Base-by-base conservation (phyloP, 2,888 invertebrate species). In the Rhopalosiphum nymphaeae region DNA sequence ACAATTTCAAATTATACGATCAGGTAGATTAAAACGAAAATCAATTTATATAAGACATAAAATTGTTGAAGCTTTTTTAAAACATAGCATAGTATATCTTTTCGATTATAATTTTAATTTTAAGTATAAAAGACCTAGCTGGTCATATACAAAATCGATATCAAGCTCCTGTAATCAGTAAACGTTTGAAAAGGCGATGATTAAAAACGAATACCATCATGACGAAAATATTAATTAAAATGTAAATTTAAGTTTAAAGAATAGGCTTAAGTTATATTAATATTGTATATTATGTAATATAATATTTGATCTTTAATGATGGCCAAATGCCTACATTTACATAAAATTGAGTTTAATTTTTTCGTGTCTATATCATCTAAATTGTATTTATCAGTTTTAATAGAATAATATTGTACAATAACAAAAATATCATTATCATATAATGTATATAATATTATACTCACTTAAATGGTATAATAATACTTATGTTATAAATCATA, bases 221-320 rank as follows among this genome's bases (percentile, higher is more conserved):
- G 87, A 88, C 21, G 16, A 87, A 46, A 46, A 49, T 49, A 87
- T 49, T 87, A 87, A 87, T 46, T 87, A 87, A 87, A 87, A 87
- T 87, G 26, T 29, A 86, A 46, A 46, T 86, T 86, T 46, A 86
- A 46, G 26, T 46, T 87, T 78, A 78, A 78, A 36, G 36, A 78
- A 36, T 78, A 36, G 21, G 7, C 16, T 78, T 36, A 36, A 78
- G 78, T 9, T 36, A 3, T 78, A 78, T 25, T 78, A 78, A 36
- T 78, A 78, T 78, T 36, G 5, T 36, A 78, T 21, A 9, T 36
- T 78, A 36, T 42, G 9, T 67, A 36, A 36, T 36, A 7, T 36
- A 78, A 21, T 78, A 78, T 36, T 36, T n/a, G 16, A 36, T 78
- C n/a, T 67, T 36, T 78, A 16, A 78, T 78, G 2, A 36, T 78